Evolutionary conservation across 2,113 vertebrate species (phyloP).

Genomic region (Microtus ochrogaster): DNA sequence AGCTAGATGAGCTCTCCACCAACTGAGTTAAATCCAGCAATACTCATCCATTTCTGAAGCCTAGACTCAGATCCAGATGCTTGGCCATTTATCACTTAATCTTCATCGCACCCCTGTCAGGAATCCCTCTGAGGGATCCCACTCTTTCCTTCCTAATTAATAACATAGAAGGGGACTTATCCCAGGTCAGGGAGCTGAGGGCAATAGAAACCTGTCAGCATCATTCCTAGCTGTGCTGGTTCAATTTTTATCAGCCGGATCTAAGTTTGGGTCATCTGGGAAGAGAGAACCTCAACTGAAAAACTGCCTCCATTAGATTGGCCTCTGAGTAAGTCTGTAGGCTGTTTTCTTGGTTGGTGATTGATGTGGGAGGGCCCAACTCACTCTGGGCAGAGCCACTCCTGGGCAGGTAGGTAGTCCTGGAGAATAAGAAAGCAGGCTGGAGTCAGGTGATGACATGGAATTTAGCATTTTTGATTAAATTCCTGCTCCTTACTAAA

Average conservation of each 20-base stretch:
- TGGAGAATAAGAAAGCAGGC: background rate
- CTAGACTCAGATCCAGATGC: background rate
- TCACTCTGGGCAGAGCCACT: background rate
- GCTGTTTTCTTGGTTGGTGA: background rate
- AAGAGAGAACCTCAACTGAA: background rate
- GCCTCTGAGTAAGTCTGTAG: background rate
- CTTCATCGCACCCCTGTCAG: background rate
- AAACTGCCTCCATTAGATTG: background rate
- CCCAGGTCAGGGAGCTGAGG: background rate
- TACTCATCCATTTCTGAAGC: background rate
- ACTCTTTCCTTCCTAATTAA: background rate
- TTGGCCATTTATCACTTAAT: background rate
- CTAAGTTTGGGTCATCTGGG: background rate
- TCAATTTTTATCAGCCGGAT: background rate
- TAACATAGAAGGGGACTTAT: background rate
- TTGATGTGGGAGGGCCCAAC: background rate
- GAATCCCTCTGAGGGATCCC: background rate
- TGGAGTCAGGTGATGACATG: background rate
- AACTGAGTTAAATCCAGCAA: background rate
- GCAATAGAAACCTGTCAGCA: background rate
- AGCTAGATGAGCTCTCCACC: background rate
- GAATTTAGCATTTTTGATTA: background rate
- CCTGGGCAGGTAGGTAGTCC: background rate
- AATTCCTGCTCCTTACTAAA: background rate
- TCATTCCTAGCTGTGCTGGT: background rate